A percentile compares a stretch with the other conserved stretches of the same genome.
phyloP scores from a whole-genome alignment of 2,797 vertebrate species.

The Centropyge bicolor region DNA sequence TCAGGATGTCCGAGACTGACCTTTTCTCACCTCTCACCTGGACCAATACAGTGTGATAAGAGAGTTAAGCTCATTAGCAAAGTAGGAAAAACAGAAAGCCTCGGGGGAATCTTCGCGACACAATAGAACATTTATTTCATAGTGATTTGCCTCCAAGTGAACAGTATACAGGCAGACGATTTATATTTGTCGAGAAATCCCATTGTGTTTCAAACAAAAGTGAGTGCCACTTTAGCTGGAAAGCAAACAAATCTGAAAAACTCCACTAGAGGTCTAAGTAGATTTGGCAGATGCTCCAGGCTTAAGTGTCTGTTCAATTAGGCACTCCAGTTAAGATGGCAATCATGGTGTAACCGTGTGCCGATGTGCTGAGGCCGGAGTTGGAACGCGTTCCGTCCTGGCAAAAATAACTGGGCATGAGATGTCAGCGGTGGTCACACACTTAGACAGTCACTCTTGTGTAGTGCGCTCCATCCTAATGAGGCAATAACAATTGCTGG shows the following conservation, averaged over 20 bases:
- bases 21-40: constrained; percentile 79
- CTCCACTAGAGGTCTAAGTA: constrained; percentile 72
- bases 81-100: constrained; percentile 14
- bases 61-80: constrained; percentile 31
- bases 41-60: constrained; percentile 46
- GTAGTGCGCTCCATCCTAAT: constrained; percentile 54
- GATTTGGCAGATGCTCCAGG: constrained; percentile 79
- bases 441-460: constrained; percentile 39
- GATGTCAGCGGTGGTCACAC: constrained; percentile 67
- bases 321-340: constrained; percentile 74
- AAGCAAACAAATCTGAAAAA: constrained; percentile 77
- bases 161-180: constrained; percentile 32
- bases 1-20: constrained; percentile 76
- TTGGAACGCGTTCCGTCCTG: constrained; percentile 44
- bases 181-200: constrained; percentile 45
- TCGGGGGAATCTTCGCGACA: neutral
- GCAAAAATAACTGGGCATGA: constrained; percentile 52
- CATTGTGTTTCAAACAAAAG: constrained; percentile 67
- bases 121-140: constrained; percentile 7
- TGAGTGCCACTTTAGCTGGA: constrained; percentile 72
- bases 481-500: constrained; percentile 50
- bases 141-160: constrained; percentile 31
- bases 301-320: constrained; percentile 78
- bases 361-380: constrained; percentile 54
- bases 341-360: constrained; percentile 64